A percentile compares a stretch with the other conserved stretches of the same genome.
Evolutionary conservation across 2,113 vertebrate genomes (phyloP).

Genomic region (Calidris pugnax): DNA sequence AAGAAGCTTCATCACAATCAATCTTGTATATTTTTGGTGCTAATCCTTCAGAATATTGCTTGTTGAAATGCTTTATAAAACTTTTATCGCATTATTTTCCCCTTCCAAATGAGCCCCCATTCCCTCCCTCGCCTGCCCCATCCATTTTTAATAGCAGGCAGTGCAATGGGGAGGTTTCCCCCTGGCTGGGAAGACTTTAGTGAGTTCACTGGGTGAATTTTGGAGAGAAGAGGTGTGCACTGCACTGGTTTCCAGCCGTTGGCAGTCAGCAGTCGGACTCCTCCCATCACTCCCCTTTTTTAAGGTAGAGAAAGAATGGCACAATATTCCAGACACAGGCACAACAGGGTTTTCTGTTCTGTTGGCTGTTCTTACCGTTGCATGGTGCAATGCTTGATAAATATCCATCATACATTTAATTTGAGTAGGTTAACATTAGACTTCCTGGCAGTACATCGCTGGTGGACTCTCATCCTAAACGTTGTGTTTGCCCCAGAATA

Average conservation of each 20-base stretch:
- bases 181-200: neutral
- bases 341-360: neutral
- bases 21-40: neutral
- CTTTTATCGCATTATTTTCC: neutral
- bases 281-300: neutral
- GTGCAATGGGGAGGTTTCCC: neutral
- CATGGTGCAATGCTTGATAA: neutral
- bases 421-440: neutral
- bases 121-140: neutral
- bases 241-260: rapidly evolving
- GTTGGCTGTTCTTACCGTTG: neutral
- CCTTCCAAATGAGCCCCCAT: rapidly evolving
- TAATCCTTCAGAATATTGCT: neutral
- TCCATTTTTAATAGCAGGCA: neutral
- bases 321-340: neutral
- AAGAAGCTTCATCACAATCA: neutral
- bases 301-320: neutral
- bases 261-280: neutral
- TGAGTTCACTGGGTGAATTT: neutral
- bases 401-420: neutral
- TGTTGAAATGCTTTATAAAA: neutral
- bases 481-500: neutral
- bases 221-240: neutral
- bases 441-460: neutral
- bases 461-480: neutral